Evolutionary conservation across 2,113 vertebrate species (phyloP).

Genomic region (Hoplias malabaricus): DNA sequence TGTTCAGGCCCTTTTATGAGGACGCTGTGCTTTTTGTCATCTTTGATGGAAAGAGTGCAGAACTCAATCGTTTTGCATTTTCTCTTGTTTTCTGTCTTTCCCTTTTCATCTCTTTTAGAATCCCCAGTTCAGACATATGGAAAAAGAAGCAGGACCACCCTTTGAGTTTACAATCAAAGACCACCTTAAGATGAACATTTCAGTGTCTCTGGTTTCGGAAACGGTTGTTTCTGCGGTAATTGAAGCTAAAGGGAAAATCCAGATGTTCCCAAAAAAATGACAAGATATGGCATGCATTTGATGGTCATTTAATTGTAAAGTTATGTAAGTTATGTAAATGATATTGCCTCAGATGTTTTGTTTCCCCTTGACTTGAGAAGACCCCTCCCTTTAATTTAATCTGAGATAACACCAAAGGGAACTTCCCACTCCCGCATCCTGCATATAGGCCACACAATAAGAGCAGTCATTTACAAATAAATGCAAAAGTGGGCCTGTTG

Average conservation of each 20-base stretch:
- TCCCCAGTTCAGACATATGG: neutral
- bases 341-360: neutral
- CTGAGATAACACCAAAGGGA: neutral
- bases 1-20: constrained; percentile 55
- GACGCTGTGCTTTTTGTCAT: constrained; percentile 58
- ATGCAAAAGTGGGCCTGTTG: neutral
- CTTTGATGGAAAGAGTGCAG: constrained; percentile 1
- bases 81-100: neutral
- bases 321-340: neutral
- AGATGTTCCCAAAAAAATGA: neutral
- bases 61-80: neutral
- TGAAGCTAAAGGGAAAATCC: too few relatives aligned
- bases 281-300: neutral
- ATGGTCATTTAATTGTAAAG: neutral
- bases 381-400: neutral
- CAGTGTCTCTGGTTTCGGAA: neutral
- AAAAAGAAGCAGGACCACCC: neutral
- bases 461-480: neutral
- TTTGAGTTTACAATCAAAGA: neutral
- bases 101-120: neutral
- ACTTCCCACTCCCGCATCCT: neutral
- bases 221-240: neutral
- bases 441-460: too few relatives aligned
- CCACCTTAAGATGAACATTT: neutral
- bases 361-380: neutral